A percentile compares a stretch with the other conserved stretches of the same genome.
Evolutionary conservation across 1,140 invertebrate genomes (phyloP).

Genomic region (Bactericera cockerelli): DNA sequence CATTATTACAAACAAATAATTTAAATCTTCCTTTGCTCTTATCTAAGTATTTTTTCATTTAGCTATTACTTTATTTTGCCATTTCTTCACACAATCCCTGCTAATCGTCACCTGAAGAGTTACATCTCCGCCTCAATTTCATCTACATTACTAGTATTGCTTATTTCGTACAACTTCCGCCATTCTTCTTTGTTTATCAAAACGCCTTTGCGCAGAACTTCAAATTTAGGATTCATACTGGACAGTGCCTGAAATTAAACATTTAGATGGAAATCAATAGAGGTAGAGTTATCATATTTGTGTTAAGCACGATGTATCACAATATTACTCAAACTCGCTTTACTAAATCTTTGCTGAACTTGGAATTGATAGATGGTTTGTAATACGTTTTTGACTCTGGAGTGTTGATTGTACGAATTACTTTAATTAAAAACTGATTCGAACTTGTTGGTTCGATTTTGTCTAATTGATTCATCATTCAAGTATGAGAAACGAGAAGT

Average conservation of each 20-base stretch:
- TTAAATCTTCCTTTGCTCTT: too few species aligned
- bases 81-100: too few species aligned
- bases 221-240: slow-evolving; percentile 3
- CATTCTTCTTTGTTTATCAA: neutral
- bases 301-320: neutral
- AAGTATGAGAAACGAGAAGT: too few species aligned
- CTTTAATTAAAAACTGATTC: too few species aligned
- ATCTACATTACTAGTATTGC: neutral
- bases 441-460: too few species aligned
- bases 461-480: too few species aligned
- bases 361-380: too few species aligned
- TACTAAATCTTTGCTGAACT: neutral
- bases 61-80: too few species aligned
- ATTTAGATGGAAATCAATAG: neutral
- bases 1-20: too few species aligned
- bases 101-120: too few species aligned
- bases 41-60: too few species aligned
- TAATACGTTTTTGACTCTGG: neutral
- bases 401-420: neutral
- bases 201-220: neutral
- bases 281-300: neutral
- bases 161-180: neutral
- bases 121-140: too few species aligned
- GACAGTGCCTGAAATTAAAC: neutral
- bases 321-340: neutral